These are phyloP conservation scores for Anabacerthia variegaticeps DNA, from an alignment of 2,797 vertebrate species.

Conservation along the genomic window DNA sequence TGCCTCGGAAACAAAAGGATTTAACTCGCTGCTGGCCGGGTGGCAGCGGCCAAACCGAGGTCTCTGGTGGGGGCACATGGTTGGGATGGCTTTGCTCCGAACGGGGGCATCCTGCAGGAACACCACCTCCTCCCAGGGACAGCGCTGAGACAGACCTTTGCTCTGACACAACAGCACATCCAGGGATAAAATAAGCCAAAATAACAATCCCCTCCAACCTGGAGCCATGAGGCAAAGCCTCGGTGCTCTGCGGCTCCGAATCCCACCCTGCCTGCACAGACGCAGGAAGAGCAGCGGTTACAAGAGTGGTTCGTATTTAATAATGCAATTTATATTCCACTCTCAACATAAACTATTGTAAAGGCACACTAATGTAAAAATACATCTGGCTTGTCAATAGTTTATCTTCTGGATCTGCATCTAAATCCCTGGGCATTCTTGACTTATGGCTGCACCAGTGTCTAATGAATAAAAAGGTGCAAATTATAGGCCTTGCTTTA, in stretches of 20 bases:
- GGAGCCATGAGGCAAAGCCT: constrained; percentile 52
- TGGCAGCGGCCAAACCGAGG: not conserved
- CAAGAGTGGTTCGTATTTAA: constrained; percentile 81
- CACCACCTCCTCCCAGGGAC: not conserved
- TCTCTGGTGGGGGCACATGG: not conserved
- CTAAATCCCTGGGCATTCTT: constrained; percentile 83
- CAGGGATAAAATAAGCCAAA: not conserved
- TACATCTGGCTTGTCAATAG: constrained; percentile 87
- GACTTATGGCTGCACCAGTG: constrained; percentile 90
- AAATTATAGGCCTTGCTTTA: constrained; percentile 88
- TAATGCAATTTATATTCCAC: constrained; percentile 86
- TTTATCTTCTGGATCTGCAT: constrained; percentile 88
- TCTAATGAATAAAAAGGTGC: constrained; percentile 87
- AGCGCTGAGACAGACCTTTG: not conserved
- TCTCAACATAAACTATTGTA: constrained; percentile 86
- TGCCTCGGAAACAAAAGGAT: constrained; percentile 82
- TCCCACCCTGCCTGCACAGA: constrained; percentile 31
- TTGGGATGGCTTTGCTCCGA: not conserved
- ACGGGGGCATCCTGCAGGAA: not conserved
- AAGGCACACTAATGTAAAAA: constrained; percentile 87
- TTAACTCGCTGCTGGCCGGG: constrained; percentile 84
- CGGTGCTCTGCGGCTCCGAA: not conserved
- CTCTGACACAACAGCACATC: not conserved
- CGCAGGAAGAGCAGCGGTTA: constrained; percentile 53
- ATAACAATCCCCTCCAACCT: constrained; percentile 4